A percentile compares a stretch with the other conserved stretches of the same genome.
phyloP scores from a whole-genome alignment of 2,888 invertebrate genomes.

The Argynnis bischoffii region DNA sequence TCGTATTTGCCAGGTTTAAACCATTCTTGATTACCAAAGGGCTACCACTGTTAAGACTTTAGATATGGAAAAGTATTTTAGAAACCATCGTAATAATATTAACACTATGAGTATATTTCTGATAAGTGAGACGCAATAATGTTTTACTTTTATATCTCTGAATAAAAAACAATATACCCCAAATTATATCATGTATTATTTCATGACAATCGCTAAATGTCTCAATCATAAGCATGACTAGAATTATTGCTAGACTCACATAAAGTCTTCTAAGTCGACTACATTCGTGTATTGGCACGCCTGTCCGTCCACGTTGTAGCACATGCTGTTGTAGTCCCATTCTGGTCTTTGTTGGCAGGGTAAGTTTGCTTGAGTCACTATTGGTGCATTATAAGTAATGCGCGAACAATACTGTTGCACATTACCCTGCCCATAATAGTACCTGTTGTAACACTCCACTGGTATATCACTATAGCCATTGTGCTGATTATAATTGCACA shows the following conservation, averaged over 20 bases:
- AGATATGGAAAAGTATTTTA: too few relatives aligned
- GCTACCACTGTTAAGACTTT: too few relatives aligned
- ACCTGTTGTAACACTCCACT: slow-evolving; percentile 59
- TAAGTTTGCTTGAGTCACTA: slow-evolving; percentile 52
- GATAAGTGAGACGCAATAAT: not conserved
- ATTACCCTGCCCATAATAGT: slow-evolving; percentile 49
- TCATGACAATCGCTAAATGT: too few relatives aligned
- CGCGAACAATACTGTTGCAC: slow-evolving; percentile 44
- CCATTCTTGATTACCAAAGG: too few relatives aligned
- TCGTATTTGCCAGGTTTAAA: too few relatives aligned
- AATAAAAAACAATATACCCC: not conserved
- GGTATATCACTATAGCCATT: slow-evolving; percentile 50
- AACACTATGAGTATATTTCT: too few relatives aligned
- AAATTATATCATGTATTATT: too few relatives aligned
- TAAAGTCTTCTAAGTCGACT: slow-evolving; percentile 88
- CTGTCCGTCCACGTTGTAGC: slow-evolving; percentile 85
- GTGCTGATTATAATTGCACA: slow-evolving; percentile 54
- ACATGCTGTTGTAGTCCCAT: slow-evolving; percentile 85
- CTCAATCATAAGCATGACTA: too few relatives aligned
- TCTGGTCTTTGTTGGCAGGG: slow-evolving; percentile 77
- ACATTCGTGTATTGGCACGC: slow-evolving; percentile 86
- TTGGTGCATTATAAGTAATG: slow-evolving; percentile 39
- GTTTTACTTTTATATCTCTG: not conserved
- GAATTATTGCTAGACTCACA: slow-evolving; percentile 80
- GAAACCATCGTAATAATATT: too few relatives aligned